Evolutionary conservation across 2,888 invertebrate species (phyloP).

Genomic region (Synergus gifuensis): DNA sequence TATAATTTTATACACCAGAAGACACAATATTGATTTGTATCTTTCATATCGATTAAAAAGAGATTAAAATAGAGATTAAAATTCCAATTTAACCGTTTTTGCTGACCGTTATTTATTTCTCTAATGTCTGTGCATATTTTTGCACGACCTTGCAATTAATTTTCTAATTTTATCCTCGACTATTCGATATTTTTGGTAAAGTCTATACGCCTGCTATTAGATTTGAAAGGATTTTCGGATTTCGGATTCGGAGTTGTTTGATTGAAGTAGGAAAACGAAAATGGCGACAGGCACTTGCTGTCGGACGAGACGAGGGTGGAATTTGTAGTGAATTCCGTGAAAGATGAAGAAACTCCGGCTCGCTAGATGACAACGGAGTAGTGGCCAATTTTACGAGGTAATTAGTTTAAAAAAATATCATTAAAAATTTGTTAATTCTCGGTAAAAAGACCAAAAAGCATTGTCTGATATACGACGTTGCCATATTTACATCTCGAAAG

Average conservation of each 20-base stretch:
- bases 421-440: background rate
- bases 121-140: background rate
- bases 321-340: slow-evolving; percentile 19
- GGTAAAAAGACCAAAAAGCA: background rate
- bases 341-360: slow-evolving; percentile 40
- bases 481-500: background rate
- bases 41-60: too few relatives aligned
- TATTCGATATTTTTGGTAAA: background rate
- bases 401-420: background rate
- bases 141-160: background rate
- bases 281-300: slow-evolving; percentile 39
- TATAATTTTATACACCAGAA: background rate
- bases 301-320: slow-evolving; percentile 1
- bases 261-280: slow-evolving; percentile 19
- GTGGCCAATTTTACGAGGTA: slow-evolving; percentile 39
- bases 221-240: background rate
- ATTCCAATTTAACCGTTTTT: background rate
- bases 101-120: background rate
- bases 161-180: background rate
- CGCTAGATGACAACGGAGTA: slow-evolving; percentile 38
- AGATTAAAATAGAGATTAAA: too few relatives aligned
- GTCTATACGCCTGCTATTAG: background rate
- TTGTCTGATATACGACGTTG: slow-evolving; percentile 14
- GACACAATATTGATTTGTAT: background rate
- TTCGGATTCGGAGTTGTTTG: background rate